phyloP scores from a whole-genome alignment of 2,113 vertebrate genomes.

The Ceyx melanurus region DNA sequence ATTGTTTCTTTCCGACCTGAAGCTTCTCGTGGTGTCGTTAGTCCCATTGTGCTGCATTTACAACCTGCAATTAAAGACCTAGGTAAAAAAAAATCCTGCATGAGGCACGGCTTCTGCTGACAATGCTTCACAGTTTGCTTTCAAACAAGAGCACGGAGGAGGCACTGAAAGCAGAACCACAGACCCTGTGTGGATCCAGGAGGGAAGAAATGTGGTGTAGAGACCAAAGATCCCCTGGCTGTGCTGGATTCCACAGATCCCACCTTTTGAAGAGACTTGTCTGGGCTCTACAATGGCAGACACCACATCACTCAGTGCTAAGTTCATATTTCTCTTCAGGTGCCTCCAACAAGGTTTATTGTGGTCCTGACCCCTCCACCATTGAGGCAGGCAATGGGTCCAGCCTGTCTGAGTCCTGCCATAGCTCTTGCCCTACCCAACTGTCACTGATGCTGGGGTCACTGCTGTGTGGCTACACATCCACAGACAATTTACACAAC shows the following conservation, averaged over 20 bases:
- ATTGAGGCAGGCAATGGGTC: neutral
- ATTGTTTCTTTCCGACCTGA: neutral
- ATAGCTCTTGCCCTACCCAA: neutral
- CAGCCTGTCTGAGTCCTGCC: neutral
- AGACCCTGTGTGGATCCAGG: neutral
- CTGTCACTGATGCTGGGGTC: neutral
- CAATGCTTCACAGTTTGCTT: neutral
- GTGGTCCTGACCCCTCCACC: fast-evolving
- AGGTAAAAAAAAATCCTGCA: neutral
- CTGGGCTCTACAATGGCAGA: neutral
- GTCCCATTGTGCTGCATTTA: neutral
- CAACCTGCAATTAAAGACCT: neutral
- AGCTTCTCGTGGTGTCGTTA: neutral
- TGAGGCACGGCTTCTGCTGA: neutral
- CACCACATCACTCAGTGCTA: neutral
- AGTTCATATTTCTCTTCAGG: neutral
- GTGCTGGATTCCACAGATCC: neutral
- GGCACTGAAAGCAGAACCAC: neutral
- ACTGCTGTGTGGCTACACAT: neutral
- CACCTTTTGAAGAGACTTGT: no score
- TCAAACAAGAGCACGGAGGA: neutral
- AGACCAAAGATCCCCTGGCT: fast-evolving
- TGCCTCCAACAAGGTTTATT: neutral
- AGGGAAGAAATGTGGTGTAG: fast-evolving
- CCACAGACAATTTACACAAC: neutral